These are phyloP conservation scores for Sarcophaga peregrina DNA, from an alignment of 1,140 invertebrate genomes.

Conservation along the genomic window DNA sequence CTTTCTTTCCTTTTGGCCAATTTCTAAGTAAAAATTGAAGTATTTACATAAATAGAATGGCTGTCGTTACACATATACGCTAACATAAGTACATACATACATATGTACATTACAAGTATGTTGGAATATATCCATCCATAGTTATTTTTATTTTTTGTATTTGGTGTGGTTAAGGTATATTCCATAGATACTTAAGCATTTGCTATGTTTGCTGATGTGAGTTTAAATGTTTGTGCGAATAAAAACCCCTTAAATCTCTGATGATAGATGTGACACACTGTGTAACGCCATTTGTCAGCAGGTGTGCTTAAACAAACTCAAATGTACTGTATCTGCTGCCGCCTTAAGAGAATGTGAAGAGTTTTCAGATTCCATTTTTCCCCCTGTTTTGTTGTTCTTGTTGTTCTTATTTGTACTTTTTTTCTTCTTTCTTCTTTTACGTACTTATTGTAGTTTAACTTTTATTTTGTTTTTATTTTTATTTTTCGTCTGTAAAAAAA, in stretches of 20 bases:
- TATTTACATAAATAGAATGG: neutral
- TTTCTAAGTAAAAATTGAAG: constrained; percentile 21
- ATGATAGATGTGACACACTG: constrained; percentile 41
- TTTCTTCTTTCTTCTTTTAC: neutral
- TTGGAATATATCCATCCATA: too few relatives aligned
- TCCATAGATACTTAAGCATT: too few relatives aligned
- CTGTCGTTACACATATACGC: neutral
- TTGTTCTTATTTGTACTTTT: neutral
- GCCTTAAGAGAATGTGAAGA: neutral
- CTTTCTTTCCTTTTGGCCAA: neutral
- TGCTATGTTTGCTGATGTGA: neutral
- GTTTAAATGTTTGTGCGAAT: neutral
- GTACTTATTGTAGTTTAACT: constrained; percentile 2
- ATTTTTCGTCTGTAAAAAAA: neutral
- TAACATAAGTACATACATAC: neutral
- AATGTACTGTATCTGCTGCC: neutral
- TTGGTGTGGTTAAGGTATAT: too few relatives aligned
- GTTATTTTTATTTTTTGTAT: too few relatives aligned
- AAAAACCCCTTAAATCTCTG: constrained; percentile 38
- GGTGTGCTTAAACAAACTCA: constrained; percentile 25
- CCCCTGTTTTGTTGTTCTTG: neutral
- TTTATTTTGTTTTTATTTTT: constrained; percentile 9
- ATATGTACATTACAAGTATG: neutral
- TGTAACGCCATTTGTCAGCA: constrained; percentile 41
- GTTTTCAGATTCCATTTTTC: neutral